These are phyloP conservation scores for Oceanodroma tethys DNA, from an alignment of 2,113 vertebrate species.

Conservation along the genomic window DNA sequence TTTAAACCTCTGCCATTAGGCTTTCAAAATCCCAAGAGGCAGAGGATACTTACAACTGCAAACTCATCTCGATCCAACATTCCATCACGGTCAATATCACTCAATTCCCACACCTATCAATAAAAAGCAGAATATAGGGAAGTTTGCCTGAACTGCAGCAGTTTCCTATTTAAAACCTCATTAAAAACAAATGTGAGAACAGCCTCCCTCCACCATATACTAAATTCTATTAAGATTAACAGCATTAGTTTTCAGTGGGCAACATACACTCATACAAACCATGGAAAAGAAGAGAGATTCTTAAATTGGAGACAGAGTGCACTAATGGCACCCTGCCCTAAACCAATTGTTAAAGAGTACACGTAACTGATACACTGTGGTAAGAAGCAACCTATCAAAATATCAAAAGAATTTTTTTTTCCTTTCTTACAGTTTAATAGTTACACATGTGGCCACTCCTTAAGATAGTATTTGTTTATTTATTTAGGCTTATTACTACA, in stretches of 20 bases:
- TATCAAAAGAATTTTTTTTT: not conserved
- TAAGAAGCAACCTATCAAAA: not conserved
- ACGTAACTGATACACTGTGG: not conserved
- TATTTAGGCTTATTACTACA: not conserved
- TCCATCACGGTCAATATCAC: conserved; percentile 95
- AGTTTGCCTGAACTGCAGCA: not conserved
- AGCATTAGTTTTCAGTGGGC: not conserved
- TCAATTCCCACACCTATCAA: conserved; percentile 94
- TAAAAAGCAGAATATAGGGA: not conserved
- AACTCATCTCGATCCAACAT: conserved; percentile 98
- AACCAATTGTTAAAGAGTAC: not conserved
- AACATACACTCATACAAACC: not conserved
- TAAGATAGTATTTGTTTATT: not conserved
- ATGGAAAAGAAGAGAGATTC: not conserved
- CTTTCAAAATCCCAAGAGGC: not conserved
- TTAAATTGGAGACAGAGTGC: not conserved
- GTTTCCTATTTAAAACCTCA: not conserved
- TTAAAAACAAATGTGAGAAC: not conserved
- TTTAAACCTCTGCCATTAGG: not conserved
- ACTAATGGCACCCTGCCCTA: not conserved
- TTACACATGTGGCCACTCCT: not conserved
- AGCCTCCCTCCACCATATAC: not conserved
- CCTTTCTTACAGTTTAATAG: not conserved
- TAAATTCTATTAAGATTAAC: not conserved
- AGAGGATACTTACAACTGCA: conserved; percentile 89